Percentiles rank a stretch among this genome's conserved stretches.
Conservation (phyloP, 2,888 invertebrate genomes). For the Siphlonurus alternatus region DNA sequence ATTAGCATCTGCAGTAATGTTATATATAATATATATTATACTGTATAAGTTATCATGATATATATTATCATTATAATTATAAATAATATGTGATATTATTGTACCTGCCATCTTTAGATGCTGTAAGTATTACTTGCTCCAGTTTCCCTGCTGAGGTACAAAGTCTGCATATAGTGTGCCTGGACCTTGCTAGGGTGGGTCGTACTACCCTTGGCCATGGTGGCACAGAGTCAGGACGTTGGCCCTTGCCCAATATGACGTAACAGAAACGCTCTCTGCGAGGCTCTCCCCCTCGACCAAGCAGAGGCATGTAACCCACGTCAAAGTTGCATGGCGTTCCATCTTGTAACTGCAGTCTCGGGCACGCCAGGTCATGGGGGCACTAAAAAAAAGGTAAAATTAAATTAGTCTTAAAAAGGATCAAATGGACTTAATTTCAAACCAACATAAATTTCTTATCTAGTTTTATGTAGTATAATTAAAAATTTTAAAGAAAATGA, state of each 20-base stretch:
- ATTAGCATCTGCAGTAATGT: no score
- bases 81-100: no score
- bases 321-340: conserved; percentile 65
- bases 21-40: no score
- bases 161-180: conserved; percentile 58
- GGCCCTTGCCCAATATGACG: conserved; percentile 23
- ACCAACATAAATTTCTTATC: no score
- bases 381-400: conserved; percentile 37
- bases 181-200: conserved; percentile 47
- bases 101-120: conserved; percentile 55
- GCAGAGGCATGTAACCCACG: conserved; percentile 35
- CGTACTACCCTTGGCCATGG: conserved; percentile 69
- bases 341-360: conserved; percentile 40
- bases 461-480: no score
- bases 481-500: no score
- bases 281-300: conserved; percentile 30
- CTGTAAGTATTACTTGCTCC: conserved; percentile 58
- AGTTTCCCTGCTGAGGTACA: conserved; percentile 60
- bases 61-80: no score
- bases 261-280: conserved; percentile 52
- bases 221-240: conserved; percentile 29
- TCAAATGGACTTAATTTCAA: no score
- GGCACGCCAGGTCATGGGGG: conserved; percentile 66
- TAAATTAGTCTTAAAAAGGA: conserved; percentile 5
- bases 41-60: no score